A percentile compares a stretch with the other conserved stretches of the same genome.
phyloP scores from a whole-genome alignment of 2,797 vertebrate genomes.

The Onychomys arenicola region DNA sequence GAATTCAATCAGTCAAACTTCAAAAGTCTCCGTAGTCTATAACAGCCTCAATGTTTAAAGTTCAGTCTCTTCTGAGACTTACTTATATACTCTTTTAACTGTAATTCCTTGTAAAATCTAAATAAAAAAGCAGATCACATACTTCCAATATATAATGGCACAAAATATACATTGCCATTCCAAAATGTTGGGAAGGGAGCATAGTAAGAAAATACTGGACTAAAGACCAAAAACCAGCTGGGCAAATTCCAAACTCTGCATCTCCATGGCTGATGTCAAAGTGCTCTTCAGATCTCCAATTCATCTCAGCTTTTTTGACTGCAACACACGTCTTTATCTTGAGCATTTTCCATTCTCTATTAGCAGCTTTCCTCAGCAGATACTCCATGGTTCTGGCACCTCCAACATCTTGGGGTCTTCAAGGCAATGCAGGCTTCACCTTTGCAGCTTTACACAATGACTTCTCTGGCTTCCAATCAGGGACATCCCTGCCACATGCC shows the following conservation, averaged over 20 bases:
- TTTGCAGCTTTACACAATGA: not conserved
- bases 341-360: not conserved
- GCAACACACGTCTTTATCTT: not conserved
- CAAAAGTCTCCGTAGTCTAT: not conserved
- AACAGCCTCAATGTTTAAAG: not conserved
- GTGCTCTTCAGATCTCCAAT: not conserved
- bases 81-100: not conserved
- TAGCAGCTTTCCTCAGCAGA: not conserved
- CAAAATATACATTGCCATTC: not conserved
- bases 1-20: not conserved
- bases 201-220: not conserved
- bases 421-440: not conserved
- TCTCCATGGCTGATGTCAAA: not conserved
- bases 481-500: not conserved
- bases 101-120: not conserved
- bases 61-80: not conserved
- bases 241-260: not conserved
- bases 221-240: not conserved
- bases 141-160: not conserved
- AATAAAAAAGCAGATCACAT: not conserved
- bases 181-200: not conserved
- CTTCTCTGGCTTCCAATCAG: not conserved
- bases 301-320: not conserved
- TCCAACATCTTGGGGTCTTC: not conserved
- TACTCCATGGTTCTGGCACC: not conserved